Evolutionary conservation across 2,113 vertebrate genomes (phyloP).

Genomic region (Chlorodrepanis virens): DNA sequence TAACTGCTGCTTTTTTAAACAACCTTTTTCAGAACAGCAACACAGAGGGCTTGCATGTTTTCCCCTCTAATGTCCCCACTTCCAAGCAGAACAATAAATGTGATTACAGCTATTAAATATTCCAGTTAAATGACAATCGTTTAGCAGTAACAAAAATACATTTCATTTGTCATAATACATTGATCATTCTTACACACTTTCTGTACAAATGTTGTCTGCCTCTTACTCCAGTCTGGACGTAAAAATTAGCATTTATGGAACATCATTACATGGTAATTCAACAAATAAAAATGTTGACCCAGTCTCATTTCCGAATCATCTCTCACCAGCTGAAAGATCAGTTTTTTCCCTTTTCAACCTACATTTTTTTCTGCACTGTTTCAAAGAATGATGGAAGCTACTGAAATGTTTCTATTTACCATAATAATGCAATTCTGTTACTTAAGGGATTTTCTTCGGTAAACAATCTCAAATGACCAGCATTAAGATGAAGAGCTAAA

Average conservation of each 20-base stretch:
- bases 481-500: slow-evolving; percentile 38
- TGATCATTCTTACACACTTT: neutral
- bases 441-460: slow-evolving; percentile 16
- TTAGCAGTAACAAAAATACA: neutral
- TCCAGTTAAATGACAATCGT: neutral
- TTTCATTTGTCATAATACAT: neutral
- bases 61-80: neutral
- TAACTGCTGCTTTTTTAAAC: neutral
- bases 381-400: slow-evolving; percentile 36
- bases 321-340: neutral
- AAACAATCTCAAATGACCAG: slow-evolving; percentile 46
- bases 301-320: neutral
- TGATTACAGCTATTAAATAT: neutral
- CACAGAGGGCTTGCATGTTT: neutral
- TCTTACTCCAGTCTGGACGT: neutral
- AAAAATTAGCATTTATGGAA: slow-evolving; percentile 16
- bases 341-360: slow-evolving; percentile 7
- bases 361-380: neutral
- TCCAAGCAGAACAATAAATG: neutral
- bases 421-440: slow-evolving; percentile 16
- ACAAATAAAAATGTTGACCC: neutral
- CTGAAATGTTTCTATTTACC: slow-evolving; percentile 45
- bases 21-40: neutral
- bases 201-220: neutral
- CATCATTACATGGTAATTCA: neutral